Percentiles rank a stretch among this genome's conserved stretches.
Conservation (phyloP, 2,113 vertebrate genomes). For the Pseudopodoces humilis region DNA sequence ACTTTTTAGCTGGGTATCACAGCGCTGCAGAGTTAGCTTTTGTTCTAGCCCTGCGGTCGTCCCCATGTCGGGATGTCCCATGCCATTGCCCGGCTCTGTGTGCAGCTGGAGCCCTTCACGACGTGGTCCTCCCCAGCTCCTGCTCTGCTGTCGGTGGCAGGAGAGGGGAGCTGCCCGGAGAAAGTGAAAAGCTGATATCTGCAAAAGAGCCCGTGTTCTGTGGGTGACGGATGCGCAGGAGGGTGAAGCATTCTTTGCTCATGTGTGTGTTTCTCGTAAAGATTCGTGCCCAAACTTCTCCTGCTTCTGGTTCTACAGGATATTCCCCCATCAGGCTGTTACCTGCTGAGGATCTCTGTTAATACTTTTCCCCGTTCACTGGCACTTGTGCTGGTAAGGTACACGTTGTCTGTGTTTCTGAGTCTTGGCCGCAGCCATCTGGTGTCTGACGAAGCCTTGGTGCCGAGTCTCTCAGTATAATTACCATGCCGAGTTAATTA, state of each 20-base stretch:
- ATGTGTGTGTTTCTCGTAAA: accelerated
- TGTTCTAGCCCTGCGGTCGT: neutral
- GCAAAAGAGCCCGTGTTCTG: no score
- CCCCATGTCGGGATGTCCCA: neutral
- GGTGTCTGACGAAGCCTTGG: neutral
- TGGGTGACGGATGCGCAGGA: neutral
- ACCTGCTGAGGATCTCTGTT: neutral
- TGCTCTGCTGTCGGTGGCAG: neutral
- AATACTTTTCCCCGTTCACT: neutral
- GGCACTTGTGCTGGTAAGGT: neutral
- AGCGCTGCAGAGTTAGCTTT: neutral
- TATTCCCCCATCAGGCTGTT: neutral
- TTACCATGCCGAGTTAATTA: neutral
- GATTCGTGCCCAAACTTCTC: neutral
- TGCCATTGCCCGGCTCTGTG: accelerated
- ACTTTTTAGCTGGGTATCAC: neutral
- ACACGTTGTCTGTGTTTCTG: neutral
- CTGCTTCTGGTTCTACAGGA: neutral
- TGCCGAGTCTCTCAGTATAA: neutral
- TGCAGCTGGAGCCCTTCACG: neutral
- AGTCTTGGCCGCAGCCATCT: neutral
- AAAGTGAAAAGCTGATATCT: neutral
- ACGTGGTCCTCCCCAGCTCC: neutral
- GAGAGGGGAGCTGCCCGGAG: neutral
- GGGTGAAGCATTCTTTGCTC: neutral